Conservation (phyloP, 2,113 vertebrate genomes). For the Hippocampus mohnikei region DNA sequence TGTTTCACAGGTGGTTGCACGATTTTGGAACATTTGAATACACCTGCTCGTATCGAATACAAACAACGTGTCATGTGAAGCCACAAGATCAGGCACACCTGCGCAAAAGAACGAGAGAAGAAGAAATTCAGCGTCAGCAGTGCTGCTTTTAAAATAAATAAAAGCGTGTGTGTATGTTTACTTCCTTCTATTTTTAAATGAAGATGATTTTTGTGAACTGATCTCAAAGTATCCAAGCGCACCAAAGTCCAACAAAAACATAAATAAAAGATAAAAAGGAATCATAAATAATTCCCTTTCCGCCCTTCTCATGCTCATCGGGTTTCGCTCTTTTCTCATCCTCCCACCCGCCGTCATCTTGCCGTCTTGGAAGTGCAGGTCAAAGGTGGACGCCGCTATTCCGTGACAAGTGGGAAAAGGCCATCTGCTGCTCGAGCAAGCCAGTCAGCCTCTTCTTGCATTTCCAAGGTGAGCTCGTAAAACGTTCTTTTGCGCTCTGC, state of each 20-base stretch:
- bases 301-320: neutral
- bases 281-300: neutral
- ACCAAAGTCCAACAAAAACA: neutral
- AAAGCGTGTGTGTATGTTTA: neutral
- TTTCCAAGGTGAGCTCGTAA: neutral
- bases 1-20: constrained; percentile 42
- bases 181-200: too few relatives aligned
- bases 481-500: neutral
- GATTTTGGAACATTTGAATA: neutral
- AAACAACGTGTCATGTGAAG: neutral
- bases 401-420: neutral
- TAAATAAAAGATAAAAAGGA: neutral
- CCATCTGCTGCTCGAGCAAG: constrained; percentile 1
- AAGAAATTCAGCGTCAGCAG: neutral
- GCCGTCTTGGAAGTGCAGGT: neutral
- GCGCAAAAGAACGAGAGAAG: neutral
- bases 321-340: neutral
- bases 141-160: neutral
- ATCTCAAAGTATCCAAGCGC: neutral
- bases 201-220: neutral
- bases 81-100: neutral
- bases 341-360: too few relatives aligned
- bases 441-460: neutral
- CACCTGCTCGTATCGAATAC: neutral
- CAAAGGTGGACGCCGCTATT: neutral